Evolutionary conservation across 2,797 vertebrate genomes (phyloP).

Genomic region (Pseudomugil tenellus): DNA sequence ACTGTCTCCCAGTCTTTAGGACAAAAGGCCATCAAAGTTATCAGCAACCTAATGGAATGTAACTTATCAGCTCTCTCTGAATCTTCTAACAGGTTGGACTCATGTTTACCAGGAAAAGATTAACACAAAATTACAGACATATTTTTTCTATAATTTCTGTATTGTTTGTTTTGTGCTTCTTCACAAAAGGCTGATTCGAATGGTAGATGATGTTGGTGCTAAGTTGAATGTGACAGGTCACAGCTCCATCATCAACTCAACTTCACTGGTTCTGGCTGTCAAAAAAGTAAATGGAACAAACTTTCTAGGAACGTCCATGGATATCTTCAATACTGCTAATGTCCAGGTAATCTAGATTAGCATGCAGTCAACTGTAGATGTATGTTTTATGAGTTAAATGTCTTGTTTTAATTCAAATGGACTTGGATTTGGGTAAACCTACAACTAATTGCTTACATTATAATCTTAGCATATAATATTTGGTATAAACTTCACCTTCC

Average conservation of each 20-base stretch:
- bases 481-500: too few relatives aligned
- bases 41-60: slow-evolving; percentile 84
- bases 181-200: slow-evolving; percentile 84
- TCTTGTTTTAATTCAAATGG: neutral
- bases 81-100: slow-evolving; percentile 85
- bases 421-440: neutral
- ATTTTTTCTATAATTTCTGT: neutral
- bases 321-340: slow-evolving; percentile 79
- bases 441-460: neutral
- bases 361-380: neutral
- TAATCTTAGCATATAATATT: too few relatives aligned
- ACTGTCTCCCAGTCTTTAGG: slow-evolving; percentile 69
- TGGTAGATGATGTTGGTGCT: slow-evolving; percentile 87
- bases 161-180: neutral
- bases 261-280: slow-evolving; percentile 87
- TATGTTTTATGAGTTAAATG: neutral
- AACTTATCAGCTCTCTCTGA: slow-evolving; percentile 69
- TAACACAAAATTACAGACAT: neutral
- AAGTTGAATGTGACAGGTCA: slow-evolving; percentile 82
- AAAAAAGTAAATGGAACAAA: slow-evolving; percentile 77
- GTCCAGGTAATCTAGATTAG: slow-evolving; percentile 81
- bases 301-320: slow-evolving; percentile 82
- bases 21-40: slow-evolving; percentile 70
- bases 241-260: slow-evolving; percentile 74
- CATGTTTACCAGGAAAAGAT: neutral